A percentile compares a stretch with the other conserved stretches of the same genome.
Conservation (phyloP, 2,113 vertebrate species). For the Epinephelus fuscoguttatus region DNA sequence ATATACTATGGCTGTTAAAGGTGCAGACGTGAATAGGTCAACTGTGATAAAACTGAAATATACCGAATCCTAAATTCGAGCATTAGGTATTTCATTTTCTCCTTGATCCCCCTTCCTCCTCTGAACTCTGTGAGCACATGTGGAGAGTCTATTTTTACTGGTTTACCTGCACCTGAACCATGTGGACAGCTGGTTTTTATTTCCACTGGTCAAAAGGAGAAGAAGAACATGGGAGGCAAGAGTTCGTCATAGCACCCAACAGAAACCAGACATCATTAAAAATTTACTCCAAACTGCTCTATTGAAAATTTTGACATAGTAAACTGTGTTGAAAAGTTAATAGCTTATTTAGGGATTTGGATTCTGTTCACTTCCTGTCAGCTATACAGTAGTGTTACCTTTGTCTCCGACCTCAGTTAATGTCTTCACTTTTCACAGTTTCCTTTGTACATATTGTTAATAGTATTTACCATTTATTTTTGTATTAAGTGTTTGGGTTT, state of each 20-base stretch:
- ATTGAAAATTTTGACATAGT: too few relatives aligned
- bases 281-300: neutral
- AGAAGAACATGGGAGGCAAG: slow-evolving; percentile 20
- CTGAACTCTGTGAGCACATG: slow-evolving; percentile 35
- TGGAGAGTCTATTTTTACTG: slow-evolving; percentile 59
- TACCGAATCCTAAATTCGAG: slow-evolving; percentile 42
- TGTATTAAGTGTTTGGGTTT: too few relatives aligned
- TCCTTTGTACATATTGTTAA: too few relatives aligned
- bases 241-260: slow-evolving; percentile 9
- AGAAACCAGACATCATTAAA: neutral
- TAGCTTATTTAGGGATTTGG: too few relatives aligned
- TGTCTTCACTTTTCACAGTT: too few relatives aligned
- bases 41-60: slow-evolving; percentile 27
- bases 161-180: slow-evolving; percentile 59
- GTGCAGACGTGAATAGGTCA: slow-evolving; percentile 40
- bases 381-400: too few relatives aligned
- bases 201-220: slow-evolving; percentile 35
- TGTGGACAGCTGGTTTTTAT: slow-evolving; percentile 70
- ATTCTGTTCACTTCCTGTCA: too few relatives aligned
- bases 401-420: too few relatives aligned
- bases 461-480: too few relatives aligned
- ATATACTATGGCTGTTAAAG: slow-evolving; percentile 44
- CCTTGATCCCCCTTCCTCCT: slow-evolving; percentile 39
- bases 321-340: too few relatives aligned
- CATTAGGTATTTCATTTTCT: slow-evolving; percentile 49